These are phyloP conservation scores for Tethya wilhelma DNA, from an alignment of 37 sponge, comb jelly and placozoan genomes.

Conservation along the genomic window DNA sequence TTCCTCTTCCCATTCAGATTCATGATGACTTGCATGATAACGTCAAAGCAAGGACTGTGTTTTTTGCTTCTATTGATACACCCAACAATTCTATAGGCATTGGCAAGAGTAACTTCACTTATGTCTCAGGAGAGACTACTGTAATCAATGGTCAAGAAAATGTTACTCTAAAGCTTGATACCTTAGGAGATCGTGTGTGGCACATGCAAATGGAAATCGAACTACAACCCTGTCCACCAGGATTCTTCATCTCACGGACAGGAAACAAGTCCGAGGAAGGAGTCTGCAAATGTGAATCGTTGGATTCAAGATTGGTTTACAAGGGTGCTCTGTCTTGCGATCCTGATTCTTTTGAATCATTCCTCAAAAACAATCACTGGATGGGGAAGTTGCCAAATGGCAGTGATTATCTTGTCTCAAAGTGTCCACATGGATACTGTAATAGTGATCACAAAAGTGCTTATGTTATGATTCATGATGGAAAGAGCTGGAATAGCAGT, in stretches of 20 bases:
- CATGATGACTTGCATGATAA: slow-evolving; percentile 1
- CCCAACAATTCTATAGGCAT: neutral
- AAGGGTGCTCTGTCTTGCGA: neutral
- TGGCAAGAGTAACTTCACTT: neutral
- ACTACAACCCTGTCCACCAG: slow-evolving; percentile 32
- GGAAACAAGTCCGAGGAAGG: neutral
- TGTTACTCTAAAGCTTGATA: neutral
- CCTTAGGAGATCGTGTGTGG: slow-evolving; percentile 13
- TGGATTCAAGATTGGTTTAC: neutral
- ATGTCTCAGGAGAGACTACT: neutral
- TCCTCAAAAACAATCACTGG: slow-evolving; percentile 13
- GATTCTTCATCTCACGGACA: neutral
- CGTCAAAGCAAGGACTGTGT: slow-evolving; percentile 1
- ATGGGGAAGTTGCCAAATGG: slow-evolving; percentile 6
- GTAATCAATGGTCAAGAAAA: neutral
- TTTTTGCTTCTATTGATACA: neutral
- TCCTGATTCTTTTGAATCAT: neutral
- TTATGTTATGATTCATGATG: neutral
- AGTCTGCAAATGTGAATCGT: neutral
- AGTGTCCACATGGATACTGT: slow-evolving; percentile 34
- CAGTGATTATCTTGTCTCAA: neutral
- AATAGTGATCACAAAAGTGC: neutral
- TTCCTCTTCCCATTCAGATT: slow-evolving; percentile 6
- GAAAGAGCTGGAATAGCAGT: neutral
- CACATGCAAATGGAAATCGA: slow-evolving; percentile 3